Base-by-base conservation (phyloP, 2,113 vertebrate genomes). In the Aix galericulata region DNA sequence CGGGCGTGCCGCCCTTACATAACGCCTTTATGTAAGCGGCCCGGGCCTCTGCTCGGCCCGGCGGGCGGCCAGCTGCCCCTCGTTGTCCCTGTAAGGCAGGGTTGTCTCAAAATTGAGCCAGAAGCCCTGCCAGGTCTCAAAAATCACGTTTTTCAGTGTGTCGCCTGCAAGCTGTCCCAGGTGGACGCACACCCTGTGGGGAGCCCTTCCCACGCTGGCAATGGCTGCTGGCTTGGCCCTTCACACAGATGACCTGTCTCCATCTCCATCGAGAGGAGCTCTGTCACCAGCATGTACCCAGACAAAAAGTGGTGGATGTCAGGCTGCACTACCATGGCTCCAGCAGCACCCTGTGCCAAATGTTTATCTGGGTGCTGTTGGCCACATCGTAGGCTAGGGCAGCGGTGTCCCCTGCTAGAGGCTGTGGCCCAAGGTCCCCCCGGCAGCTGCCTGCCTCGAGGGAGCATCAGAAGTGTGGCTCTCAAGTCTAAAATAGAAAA, bases 1-100 rank as follows among this genome's bases (percentile, higher is more conserved):
- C 89, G n/a, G 82, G 91, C 67, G 91, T 50, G 95, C 79, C 89
- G 32, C 81, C 86, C 89, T 97, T 97, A 88, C 80, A 3, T 91
- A 96, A 94, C 58, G 82, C 52, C 53, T 88, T 94, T 93, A 93
- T 91, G 85, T 88, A 96, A 95, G 32, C 8, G 31, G 44, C 48
- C 5, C 42, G 44, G 86, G 53, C 32, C 17, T 36, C 64, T 86
- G 38, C 60, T 78, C 62, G 82, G 84, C 52, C 44, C 40, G 88
- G 52, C 64, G 36, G 42, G 67, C 2, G 13, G 6, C 6, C 26
- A 1, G 9, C 14, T 9, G 17, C 38, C 9, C 8, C 27, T 6
- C 8, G 42, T 4, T 25, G 21, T 17, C 8, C 21, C n/a, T 18
- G 2, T 3, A 2, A 21, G 6, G 1, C 5, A 4, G 34, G 13